Percentiles rank a stretch among this genome's conserved stretches.
phyloP scores from a whole-genome alignment of 1,140 invertebrate genomes.

The Varroa destructor region DNA sequence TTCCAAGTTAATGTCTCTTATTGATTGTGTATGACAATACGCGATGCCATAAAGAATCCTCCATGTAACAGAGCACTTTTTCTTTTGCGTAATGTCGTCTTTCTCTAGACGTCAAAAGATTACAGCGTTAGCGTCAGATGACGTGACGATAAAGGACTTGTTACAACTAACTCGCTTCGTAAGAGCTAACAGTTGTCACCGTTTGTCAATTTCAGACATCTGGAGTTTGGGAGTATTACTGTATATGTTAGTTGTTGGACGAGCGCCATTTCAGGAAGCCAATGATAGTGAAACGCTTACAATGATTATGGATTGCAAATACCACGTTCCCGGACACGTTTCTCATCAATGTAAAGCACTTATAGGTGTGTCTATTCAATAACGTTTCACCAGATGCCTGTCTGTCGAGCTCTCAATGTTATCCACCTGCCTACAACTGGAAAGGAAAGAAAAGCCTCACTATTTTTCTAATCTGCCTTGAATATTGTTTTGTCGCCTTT shows the following conservation, averaged over 20 bases:
- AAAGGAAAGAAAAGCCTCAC: too few species aligned
- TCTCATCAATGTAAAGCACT: constrained; percentile 69
- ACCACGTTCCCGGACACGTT: constrained; percentile 74
- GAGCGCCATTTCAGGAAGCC: constrained; percentile 93
- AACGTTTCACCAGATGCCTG: too few species aligned
- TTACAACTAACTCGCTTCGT: background rate
- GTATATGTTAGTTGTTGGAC: constrained; percentile 94
- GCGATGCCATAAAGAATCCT: too few species aligned
- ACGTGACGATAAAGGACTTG: constrained; percentile 10
- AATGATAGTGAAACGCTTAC: constrained; percentile 98
- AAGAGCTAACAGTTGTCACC: too few species aligned
- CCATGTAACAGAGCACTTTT: too few species aligned
- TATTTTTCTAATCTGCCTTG: too few species aligned
- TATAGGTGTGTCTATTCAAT: background rate
- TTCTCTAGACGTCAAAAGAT: too few species aligned
- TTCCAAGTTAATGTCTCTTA: too few species aligned
- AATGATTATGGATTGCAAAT: constrained; percentile 99
- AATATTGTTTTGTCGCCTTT: constrained; percentile 39
- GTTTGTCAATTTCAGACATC: constrained; percentile 54
- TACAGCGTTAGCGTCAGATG: too few species aligned
- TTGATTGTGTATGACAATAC: too few species aligned
- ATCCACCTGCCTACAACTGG: too few species aligned
- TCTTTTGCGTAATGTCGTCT: too few species aligned
- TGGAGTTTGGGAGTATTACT: constrained; percentile 97
- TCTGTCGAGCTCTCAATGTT: constrained; percentile 35